phyloP scores from a whole-genome alignment of 2,797 vertebrate species.

The Podargus strigoides region DNA sequence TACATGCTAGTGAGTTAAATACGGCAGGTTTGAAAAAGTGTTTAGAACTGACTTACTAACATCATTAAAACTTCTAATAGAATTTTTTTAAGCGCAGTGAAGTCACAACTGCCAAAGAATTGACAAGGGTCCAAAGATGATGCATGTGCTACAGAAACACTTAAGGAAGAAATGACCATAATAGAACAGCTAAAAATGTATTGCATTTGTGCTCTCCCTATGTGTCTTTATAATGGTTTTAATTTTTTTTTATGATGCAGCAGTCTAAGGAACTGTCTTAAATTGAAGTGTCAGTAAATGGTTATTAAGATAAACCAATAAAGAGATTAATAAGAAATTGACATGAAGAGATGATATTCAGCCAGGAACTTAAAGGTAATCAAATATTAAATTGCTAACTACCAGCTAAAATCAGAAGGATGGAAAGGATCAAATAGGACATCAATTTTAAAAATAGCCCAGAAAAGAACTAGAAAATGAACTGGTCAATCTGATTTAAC shows the following conservation, averaged over 20 bases:
- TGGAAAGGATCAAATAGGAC: not conserved
- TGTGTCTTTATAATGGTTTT: not conserved
- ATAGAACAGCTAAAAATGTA: not conserved
- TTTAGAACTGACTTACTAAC: not conserved
- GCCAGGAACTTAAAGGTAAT: not conserved
- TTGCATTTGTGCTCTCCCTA: not conserved
- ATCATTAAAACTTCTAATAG: not conserved
- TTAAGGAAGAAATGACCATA: not conserved
- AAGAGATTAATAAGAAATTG: not conserved
- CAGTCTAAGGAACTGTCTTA: not conserved
- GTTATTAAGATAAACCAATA: not conserved
- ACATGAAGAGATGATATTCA: not conserved
- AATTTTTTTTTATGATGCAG: not conserved
- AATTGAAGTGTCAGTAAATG: not conserved
- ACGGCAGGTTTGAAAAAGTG: not conserved
- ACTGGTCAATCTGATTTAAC: slow-evolving; percentile 5
- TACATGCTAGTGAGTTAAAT: not conserved
- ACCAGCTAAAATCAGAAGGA: not conserved
- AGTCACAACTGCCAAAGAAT: not conserved
- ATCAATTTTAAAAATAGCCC: not conserved
- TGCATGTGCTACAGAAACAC: not conserved
- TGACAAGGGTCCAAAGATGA: not conserved
- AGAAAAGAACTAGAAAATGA: not conserved
- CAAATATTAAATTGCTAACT: not conserved
- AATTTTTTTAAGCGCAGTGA: not conserved